Evolutionary conservation across 2,113 vertebrate species (phyloP).

Genomic region (Heterotilapia buettikoferi): DNA sequence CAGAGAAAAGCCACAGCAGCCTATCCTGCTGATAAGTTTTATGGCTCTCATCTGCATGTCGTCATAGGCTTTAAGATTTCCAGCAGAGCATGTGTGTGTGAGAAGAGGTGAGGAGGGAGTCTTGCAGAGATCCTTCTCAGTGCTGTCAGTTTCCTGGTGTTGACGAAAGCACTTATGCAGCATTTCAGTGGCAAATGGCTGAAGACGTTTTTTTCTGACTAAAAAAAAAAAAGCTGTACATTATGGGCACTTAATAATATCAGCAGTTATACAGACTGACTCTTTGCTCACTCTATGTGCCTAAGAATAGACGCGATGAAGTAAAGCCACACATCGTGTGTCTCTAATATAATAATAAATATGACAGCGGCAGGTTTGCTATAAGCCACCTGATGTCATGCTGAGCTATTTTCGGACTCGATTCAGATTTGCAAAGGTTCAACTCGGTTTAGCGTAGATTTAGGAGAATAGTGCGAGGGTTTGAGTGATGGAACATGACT

Average conservation of each 20-base stretch:
- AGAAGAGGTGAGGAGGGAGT: neutral
- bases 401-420: neutral
- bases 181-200: conserved; percentile 34
- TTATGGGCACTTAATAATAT: conserved; percentile 31
- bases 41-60: conserved; percentile 77
- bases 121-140: neutral
- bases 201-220: conserved; percentile 32
- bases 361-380: neutral
- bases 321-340: neutral
- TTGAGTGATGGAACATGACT: neutral
- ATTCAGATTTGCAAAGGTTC: neutral
- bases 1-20: conserved; percentile 75
- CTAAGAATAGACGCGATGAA: neutral
- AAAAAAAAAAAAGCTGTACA: neutral
- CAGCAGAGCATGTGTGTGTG: neutral
- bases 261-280: neutral
- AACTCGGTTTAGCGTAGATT: neutral
- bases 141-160: conserved; percentile 15
- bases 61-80: conserved; percentile 60
- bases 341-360: neutral
- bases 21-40: conserved; percentile 69
- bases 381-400: neutral
- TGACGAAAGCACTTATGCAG: conserved; percentile 39
- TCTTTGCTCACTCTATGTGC: neutral
- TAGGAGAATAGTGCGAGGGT: neutral